Evolutionary conservation across 2,888 invertebrate genomes (phyloP).

Genomic region (Nemapogon koenigi): DNA sequence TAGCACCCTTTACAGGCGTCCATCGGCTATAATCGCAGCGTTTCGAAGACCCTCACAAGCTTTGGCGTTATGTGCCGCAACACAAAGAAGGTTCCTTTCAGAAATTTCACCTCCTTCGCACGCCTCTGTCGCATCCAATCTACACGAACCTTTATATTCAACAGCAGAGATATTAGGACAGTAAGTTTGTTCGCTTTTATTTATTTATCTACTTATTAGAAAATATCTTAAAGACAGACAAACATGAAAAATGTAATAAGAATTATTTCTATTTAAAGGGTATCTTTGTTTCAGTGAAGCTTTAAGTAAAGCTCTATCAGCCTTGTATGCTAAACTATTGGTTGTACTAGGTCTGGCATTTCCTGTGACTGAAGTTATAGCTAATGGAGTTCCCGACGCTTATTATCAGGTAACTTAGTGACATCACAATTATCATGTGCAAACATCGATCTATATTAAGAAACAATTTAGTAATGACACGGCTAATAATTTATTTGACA

Average conservation of each 20-base stretch:
- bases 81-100: conserved; percentile 48
- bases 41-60: conserved; percentile 67
- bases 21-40: conserved; percentile 69
- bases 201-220: too few species aligned
- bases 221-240: too few species aligned
- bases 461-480: too few species aligned
- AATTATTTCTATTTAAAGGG: background rate
- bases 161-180: conserved; percentile 51
- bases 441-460: too few species aligned
- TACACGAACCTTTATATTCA: conserved; percentile 39
- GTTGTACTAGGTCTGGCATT: conserved; percentile 86
- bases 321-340: conserved; percentile 83
- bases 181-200: conserved; percentile 27
- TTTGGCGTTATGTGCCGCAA: conserved; percentile 63
- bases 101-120: conserved; percentile 45
- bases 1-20: conserved; percentile 63
- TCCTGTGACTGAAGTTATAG: conserved; percentile 86
- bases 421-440: too few species aligned
- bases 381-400: conserved; percentile 74
- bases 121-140: conserved; percentile 42
- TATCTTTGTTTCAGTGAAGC: conserved; percentile 64
- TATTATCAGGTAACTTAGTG: conserved; percentile 76
- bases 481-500: too few species aligned
- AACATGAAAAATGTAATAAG: background rate
- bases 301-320: conserved; percentile 76